Evolutionary conservation across 2,113 vertebrate genomes (phyloP).

Genomic region (Pardalotus punctatus): DNA sequence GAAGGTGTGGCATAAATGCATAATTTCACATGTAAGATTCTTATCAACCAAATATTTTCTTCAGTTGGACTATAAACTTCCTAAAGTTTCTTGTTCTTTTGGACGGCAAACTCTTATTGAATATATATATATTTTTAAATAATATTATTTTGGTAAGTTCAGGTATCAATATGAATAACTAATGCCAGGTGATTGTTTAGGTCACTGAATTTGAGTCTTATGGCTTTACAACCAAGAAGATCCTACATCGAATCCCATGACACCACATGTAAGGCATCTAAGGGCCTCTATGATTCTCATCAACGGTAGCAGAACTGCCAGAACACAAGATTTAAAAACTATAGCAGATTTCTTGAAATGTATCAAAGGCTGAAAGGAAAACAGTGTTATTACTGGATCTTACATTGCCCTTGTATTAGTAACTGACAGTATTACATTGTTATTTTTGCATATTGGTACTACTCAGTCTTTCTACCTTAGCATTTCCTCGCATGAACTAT

Average conservation of each 20-base stretch:
- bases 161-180: not conserved
- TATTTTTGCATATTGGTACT: not conserved
- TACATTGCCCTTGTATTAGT: not conserved
- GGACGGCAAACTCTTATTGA: not conserved
- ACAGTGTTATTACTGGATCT: not conserved
- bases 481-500: not conserved
- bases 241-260: not conserved
- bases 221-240: not conserved
- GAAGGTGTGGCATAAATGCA: not conserved
- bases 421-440: not conserved
- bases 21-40: not conserved
- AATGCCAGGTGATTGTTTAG: not conserved
- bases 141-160: not conserved
- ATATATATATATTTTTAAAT: too few species aligned
- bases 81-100: not conserved
- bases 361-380: not conserved
- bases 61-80: not conserved
- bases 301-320: not conserved
- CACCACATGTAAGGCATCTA: not conserved
- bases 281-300: not conserved
- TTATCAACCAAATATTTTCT: not conserved
- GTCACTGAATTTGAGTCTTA: not conserved
- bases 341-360: not conserved
- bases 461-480: not conserved
- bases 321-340: not conserved